phyloP scores from a whole-genome alignment of 2,888 invertebrate genomes.

The Celastrina argiolus region DNA sequence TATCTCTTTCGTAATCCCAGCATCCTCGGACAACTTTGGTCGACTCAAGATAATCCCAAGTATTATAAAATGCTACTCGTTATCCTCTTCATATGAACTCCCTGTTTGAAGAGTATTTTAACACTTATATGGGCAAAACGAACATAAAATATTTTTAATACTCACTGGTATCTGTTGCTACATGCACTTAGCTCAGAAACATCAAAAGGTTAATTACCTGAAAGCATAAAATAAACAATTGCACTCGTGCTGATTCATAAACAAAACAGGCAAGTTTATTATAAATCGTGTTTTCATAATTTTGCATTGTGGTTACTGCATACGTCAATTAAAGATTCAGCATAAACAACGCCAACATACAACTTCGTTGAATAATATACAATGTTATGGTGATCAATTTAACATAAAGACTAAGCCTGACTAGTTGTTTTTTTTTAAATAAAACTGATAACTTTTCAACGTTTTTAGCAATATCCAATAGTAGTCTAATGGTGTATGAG shows the following conservation, averaged over 20 bases:
- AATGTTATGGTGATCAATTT: neutral
- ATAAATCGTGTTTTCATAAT: slow-evolving; percentile 16
- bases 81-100: neutral
- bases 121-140: neutral
- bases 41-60: too few species aligned
- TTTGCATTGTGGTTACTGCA: slow-evolving; percentile 4
- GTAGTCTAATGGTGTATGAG: too few species aligned
- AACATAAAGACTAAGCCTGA: too few species aligned
- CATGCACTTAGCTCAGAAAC: slow-evolving; percentile 66
- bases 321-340: neutral
- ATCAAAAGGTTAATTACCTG: slow-evolving; percentile 74
- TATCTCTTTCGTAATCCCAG: neutral
- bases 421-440: too few species aligned
- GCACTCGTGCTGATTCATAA: slow-evolving; percentile 28
- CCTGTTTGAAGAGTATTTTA: neutral
- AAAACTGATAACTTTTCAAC: too few species aligned
- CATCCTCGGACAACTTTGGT: neutral
- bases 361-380: neutral
- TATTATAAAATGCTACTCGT: too few species aligned
- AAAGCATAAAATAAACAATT: slow-evolving; percentile 66
- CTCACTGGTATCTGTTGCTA: slow-evolving; percentile 65
- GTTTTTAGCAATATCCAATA: too few species aligned
- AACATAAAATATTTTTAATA: slow-evolving; percentile 34
- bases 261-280: slow-evolving; percentile 11
- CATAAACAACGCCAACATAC: neutral